Evolutionary conservation across 2,797 vertebrate genomes (phyloP), one percentile per base, ranked within the genome.

Genomic region (Poecile montanus): DNA sequence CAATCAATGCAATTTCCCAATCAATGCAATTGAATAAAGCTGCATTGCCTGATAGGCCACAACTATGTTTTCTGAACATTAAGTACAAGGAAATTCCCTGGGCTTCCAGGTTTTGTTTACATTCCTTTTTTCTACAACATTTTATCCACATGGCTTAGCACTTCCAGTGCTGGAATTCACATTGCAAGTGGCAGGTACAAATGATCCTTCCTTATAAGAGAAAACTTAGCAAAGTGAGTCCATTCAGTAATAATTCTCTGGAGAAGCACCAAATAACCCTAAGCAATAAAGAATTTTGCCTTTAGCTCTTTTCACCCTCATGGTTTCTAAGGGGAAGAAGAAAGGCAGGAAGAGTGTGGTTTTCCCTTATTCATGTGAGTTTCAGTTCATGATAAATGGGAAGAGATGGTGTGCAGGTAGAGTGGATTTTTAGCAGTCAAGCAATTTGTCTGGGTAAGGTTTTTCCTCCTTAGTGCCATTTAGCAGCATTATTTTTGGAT

Each of bases 41-140:
- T 88, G 14, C 67, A 16, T 30, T 53, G 32, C 7, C 22, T 38
- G 7, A 62, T 34, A 58, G 26, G 42, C 19, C 34, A 81, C 53
- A 53, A 27, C 20, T 38, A n/a, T n/a, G 7, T 87, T 87, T 85
- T 80, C 61, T 80, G 65, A 85, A 36, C 6, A 1, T 53, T 61
- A 56, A 87, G 42, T 57, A 42, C 38, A 67, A 21, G 51, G 68
- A 88, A 72, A 80, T 89, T 88, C 77, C 48, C 38, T 71, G 34
- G 18, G 76, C 42, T 94, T 96, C n/a, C 75, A 85, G 42, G 62
- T 73, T 86, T 87, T 94, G 58, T 82, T 73, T 72, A 7, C 21
- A 22, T 73, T 92, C 36, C 16, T 54, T 89, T 87, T 81, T 48
- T 34, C 48, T 76, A 53, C 36, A 78, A 73, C n/a, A 81, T 76